Evolutionary conservation across 1,140 invertebrate species (phyloP).

Genomic region (Eupristina koningsbergeri): DNA sequence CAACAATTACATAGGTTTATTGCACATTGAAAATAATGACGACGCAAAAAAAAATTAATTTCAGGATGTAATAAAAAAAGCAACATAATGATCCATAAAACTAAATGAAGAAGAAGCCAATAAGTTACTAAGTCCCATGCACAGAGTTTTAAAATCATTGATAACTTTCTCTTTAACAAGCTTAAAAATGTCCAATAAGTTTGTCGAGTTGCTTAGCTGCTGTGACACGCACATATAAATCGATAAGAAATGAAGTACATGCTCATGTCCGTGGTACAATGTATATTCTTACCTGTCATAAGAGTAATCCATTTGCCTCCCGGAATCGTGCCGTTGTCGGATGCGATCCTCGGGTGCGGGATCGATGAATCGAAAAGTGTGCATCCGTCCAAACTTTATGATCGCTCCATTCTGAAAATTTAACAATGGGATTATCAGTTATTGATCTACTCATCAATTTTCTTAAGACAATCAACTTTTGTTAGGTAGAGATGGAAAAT

Average conservation of each 20-base stretch:
- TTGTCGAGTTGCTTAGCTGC: neutral
- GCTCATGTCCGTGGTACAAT: neutral
- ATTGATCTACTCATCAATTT: neutral
- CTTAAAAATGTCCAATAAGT: neutral
- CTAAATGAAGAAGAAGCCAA: neutral
- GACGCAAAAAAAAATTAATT: no score
- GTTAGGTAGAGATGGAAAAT: no score
- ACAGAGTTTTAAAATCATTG: neutral
- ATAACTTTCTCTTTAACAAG: constrained; percentile 10
- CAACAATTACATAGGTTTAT: no score
- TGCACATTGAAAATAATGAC: no score
- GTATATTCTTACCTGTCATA: constrained; percentile 80
- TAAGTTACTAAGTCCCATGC: neutral
- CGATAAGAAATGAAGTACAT: neutral
- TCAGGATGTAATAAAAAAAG: no score
- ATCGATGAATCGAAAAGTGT: constrained; percentile 95
- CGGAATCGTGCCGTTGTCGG: constrained; percentile 81
- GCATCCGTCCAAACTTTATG: constrained; percentile 91
- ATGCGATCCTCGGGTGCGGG: constrained; percentile 89
- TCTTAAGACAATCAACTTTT: neutral
- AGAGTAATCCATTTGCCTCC: constrained; percentile 77
- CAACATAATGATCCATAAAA: neutral
- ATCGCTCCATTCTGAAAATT: constrained; percentile 84
- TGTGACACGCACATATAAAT: neutral
- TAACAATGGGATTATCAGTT: constrained; percentile 42